Base-by-base conservation (phyloP, 2,797 vertebrate genomes). In the Fratercula arctica region DNA sequence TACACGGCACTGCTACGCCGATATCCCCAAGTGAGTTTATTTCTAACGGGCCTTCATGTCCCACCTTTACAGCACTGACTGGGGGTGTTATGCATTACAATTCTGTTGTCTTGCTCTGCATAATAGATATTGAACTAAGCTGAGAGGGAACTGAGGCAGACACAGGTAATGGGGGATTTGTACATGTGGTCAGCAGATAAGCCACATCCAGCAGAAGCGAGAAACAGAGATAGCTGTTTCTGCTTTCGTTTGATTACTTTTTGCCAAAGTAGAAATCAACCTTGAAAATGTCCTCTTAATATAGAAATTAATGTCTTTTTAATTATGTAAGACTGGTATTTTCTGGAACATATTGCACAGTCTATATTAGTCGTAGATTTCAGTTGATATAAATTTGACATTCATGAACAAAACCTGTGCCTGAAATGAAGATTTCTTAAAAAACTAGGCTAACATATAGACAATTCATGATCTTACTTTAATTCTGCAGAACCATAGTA, bases 1-100 rank as follows among this genome's bases (percentile, higher is more conserved):
- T n/a, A 37, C 1, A 18, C 0, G 1, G 37, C 50, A 45, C 24
- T n/a, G 14, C 45, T 81, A 11, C 2, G 33, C 15, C 1, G 3
- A 25, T 37, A 69, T 35, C 7, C 8, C 28, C 19, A 33, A n/a
- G 12, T 26, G 12, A 46, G 26, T 63, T 79, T n/a, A 51, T 39
- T 91, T 85, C 43, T 79, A 73, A 73, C 18, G 21, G 48, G 60
- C 23, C 51, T 76, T 74, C 45, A n/a, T 9, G 56, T 67, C 60
- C 23, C 29, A 67, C 43, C 51, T 17, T 67, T 67, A 29, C 23
- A 77, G 48, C 3, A 4, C 41, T 66, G 59, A 26, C 41, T 39
- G 43, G 59, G 63, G 33, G 7, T 45, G 26, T 48, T 61, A 66
- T 1, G 11, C n/a, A 50, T 6, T 29, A 51, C 1, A 1, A 45